Base-by-base conservation (phyloP, 2,113 vertebrate genomes). In the Siniperca chuatsi region DNA sequence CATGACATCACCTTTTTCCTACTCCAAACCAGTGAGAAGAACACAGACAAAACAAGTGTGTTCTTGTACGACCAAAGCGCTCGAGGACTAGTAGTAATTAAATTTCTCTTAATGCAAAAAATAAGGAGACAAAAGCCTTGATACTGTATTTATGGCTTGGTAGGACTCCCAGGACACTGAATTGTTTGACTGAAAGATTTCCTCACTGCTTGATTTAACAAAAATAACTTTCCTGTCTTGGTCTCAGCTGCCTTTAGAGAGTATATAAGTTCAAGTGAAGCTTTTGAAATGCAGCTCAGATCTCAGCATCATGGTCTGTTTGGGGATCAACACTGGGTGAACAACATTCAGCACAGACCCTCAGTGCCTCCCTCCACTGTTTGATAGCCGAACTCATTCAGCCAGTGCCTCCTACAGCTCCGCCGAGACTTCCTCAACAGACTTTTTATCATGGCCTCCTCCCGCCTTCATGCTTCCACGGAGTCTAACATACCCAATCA, bases 401-500 rank as follows among this genome's bases (percentile, higher is more conserved):
- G 88, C 83, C 81, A 57, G 68, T 50, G 71, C 81, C 79, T 79
- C 79, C 87, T 57, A 75, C 77, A 23, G 86, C 87, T 86, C 89
- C 20, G 4, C 35, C 0, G 86, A 92, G 87, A 92, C 86, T 33
- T 69, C 55, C 46, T 83, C 50, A 77, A 44, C 75, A 88, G 82
- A 87, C 86, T 78, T 81, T 86, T 82, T 80, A 84, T 75, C 78
- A 46, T 35, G 20, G 61, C 72, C 72, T 87, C 82, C 50, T 75
- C 65, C 79, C 71, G 57, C 61, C 82, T 69, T 55, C 85, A 83
- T 78, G 78, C 82, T 85, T 70, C 86, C 76, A 83, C 81, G 11
- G 73, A 78, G 79, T 81, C 78, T 82, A 90, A 90, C 83, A 72
- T 75, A 83, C 76, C 85, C 85, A 90, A 93, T 93, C 84, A 93